Evolutionary conservation across 2,113 vertebrate genomes (phyloP).

Genomic region (Eptatretus burgeri): DNA sequence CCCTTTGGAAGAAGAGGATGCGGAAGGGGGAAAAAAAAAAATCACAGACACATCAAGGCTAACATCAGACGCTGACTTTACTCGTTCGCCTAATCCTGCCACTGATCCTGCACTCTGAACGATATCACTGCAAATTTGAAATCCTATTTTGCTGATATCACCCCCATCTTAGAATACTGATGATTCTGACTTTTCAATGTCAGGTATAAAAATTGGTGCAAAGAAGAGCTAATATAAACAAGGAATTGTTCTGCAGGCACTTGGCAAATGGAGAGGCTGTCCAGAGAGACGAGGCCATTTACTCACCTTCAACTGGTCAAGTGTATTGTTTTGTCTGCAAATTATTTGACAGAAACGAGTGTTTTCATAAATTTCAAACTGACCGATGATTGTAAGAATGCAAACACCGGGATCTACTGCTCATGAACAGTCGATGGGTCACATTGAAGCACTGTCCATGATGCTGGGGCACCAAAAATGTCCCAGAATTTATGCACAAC

Average conservation of each 20-base stretch:
- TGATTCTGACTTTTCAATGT: slow-evolving; percentile 4
- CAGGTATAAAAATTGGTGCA: not conserved
- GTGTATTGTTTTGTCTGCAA: not conserved
- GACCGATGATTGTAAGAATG: not conserved
- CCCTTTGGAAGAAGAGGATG: not conserved
- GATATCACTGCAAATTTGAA: not conserved
- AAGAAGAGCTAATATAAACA: not conserved
- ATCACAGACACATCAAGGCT: not conserved
- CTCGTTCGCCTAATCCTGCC: not conserved
- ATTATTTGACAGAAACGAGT: not conserved
- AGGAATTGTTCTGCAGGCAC: not conserved
- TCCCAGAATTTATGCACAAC: not conserved
- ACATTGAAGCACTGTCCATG: not conserved
- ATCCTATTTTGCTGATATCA: slow-evolving; percentile 3
- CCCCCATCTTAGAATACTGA: not conserved
- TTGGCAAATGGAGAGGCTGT: not conserved
- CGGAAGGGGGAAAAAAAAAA: not conserved
- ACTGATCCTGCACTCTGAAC: not conserved
- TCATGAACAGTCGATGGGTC: not conserved
- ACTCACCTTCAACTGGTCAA: slow-evolving; percentile 1
- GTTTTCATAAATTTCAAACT: not conserved
- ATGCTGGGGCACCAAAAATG: slow-evolving; percentile 1
- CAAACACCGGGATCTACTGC: slow-evolving; percentile 3
- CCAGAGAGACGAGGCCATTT: not conserved
- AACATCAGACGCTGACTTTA: not conserved